phyloP scores from a whole-genome alignment of 2,888 invertebrate genomes.

The Scaptomyza polygonia region DNA sequence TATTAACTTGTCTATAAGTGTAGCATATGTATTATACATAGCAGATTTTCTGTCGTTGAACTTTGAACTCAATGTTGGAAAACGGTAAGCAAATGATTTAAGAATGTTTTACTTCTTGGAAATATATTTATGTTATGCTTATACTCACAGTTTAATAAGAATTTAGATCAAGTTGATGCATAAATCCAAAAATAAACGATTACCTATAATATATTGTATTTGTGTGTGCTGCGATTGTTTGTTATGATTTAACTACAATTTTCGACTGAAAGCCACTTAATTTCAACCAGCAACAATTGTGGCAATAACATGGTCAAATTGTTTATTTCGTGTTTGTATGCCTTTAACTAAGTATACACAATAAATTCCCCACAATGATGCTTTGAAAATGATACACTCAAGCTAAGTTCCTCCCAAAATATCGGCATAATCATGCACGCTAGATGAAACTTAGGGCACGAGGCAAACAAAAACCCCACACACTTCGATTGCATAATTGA shows the following conservation, averaged over 20 bases:
- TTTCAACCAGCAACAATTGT: constrained; percentile 34
- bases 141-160: constrained; percentile 10
- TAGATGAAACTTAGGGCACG: constrained; percentile 22
- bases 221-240: constrained; percentile 50
- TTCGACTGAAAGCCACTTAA: constrained; percentile 61
- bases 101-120: not conserved
- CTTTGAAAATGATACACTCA: constrained; percentile 57
- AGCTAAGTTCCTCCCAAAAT: constrained; percentile 19
- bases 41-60: constrained; percentile 63
- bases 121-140: not conserved
- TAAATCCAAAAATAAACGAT: constrained; percentile 52
- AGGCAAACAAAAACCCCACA: constrained; percentile 40
- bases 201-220: constrained; percentile 28
- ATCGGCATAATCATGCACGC: constrained; percentile 19
- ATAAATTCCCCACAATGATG: constrained; percentile 59
- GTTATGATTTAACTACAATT: constrained; percentile 68
- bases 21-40: constrained; percentile 1
- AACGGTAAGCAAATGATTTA: constrained; percentile 1
- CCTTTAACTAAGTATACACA: constrained; percentile 63
- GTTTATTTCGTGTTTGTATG: constrained; percentile 73
- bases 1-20: constrained; percentile 61
- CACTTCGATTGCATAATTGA: constrained; percentile 66
- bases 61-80: constrained; percentile 62
- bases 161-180: constrained; percentile 25
- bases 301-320: constrained; percentile 48